phyloP scores from a whole-genome alignment of 2,888 invertebrate species.

The Agelastica alni region DNA sequence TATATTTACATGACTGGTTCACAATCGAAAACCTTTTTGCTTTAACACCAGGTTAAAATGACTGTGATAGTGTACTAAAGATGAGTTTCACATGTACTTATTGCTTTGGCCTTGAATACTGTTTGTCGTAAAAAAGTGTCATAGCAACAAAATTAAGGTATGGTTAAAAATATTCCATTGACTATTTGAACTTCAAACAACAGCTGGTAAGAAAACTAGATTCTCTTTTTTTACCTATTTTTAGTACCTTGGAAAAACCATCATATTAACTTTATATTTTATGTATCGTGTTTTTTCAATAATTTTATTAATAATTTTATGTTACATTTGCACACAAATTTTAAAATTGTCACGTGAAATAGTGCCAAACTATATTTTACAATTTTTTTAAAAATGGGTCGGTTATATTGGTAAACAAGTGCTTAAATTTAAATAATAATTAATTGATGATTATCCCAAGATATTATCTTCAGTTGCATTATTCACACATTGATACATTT shows the following conservation, averaged over 20 bases:
- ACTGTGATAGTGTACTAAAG: conserved; percentile 60
- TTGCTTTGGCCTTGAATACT: conserved; percentile 27
- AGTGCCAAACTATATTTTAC: too few relatives aligned
- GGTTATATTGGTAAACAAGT: too few relatives aligned
- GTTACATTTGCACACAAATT: too few relatives aligned
- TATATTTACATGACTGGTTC: conserved; percentile 42
- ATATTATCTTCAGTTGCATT: too few relatives aligned
- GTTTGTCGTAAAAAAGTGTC: conserved; percentile 24
- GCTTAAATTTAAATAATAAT: too few relatives aligned
- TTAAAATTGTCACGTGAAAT: too few relatives aligned
- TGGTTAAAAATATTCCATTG: conserved; percentile 26
- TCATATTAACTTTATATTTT: too few relatives aligned
- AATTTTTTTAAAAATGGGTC: too few relatives aligned
- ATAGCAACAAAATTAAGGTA: conserved; percentile 19
- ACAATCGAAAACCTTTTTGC: conserved; percentile 42
- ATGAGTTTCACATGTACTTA: conserved; percentile 43
- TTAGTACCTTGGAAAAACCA: not conserved
- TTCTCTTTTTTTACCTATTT: not conserved
- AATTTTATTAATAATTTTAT: too few relatives aligned
- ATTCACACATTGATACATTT: too few relatives aligned
- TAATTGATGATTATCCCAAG: too few relatives aligned
- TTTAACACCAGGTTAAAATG: conserved; percentile 56
- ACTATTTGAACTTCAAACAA: conserved; percentile 15
- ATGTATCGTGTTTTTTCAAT: too few relatives aligned
- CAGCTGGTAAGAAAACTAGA: conserved; percentile 10